These are phyloP conservation scores for Prunella fulvescens DNA, from an alignment of 2,113 vertebrate genomes.

Conservation along the genomic window DNA sequence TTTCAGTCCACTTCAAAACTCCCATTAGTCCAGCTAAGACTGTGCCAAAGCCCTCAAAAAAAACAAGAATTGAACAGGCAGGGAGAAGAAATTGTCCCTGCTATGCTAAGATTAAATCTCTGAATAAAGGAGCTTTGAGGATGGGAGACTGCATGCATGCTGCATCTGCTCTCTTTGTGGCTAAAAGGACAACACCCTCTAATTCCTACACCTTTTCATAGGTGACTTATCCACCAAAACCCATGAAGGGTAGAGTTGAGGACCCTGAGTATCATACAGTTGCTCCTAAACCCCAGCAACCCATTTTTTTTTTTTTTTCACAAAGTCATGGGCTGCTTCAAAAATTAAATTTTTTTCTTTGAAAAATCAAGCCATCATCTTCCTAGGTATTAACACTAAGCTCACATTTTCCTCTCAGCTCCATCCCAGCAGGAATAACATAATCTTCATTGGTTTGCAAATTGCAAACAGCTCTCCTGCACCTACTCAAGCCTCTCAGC, in stretches of 20 bases:
- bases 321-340: neutral
- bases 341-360: neutral
- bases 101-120: neutral
- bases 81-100: neutral
- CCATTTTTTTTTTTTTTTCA: neutral
- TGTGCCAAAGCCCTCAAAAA: neutral
- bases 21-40: neutral
- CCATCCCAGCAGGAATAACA: neutral
- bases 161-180: neutral
- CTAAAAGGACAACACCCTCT: neutral
- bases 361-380: constrained; percentile 1
- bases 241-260: neutral
- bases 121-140: neutral
- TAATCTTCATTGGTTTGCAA: constrained; percentile 1
- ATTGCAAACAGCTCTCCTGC: neutral
- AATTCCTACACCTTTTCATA: neutral
- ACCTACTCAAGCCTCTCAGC: neutral
- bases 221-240: neutral
- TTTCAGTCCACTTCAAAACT: constrained; percentile 10
- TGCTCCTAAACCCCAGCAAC: neutral
- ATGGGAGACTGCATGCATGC: neutral
- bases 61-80: neutral
- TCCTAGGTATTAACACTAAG: constrained; percentile 3
- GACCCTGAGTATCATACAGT: neutral
- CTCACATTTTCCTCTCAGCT: constrained; percentile 18